Evolutionary conservation across 1,140 invertebrate species (phyloP).

Genomic region (Spodoptera frugiperda): DNA sequence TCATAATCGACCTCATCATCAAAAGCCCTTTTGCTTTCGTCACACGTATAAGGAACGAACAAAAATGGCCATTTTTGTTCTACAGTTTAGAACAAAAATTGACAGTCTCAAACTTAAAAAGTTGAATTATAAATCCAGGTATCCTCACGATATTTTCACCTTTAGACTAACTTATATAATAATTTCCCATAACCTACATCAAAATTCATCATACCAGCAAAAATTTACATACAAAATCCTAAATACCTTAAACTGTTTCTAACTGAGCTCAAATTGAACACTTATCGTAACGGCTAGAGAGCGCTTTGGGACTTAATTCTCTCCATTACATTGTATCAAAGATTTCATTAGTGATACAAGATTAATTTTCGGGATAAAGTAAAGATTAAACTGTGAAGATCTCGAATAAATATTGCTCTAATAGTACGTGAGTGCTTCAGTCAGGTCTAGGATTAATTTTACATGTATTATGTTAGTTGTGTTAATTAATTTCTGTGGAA

Average conservation of each 20-base stretch:
- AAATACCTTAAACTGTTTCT: background rate
- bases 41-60: too few relatives aligned
- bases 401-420: slow-evolving; percentile 26
- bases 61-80: too few relatives aligned
- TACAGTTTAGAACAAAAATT: too few relatives aligned
- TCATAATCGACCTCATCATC: too few relatives aligned
- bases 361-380: slow-evolving; percentile 15
- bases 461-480: background rate
- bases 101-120: too few relatives aligned
- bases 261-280: background rate
- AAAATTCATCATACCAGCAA: background rate
- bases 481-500: too few relatives aligned
- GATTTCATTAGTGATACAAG: slow-evolving; percentile 33
- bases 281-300: slow-evolving; percentile 16
- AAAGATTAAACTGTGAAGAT: slow-evolving; percentile 22
- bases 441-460: background rate
- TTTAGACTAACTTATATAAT: too few relatives aligned
- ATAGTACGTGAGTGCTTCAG: background rate
- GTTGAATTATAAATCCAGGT: too few relatives aligned
- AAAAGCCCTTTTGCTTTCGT: too few relatives aligned
- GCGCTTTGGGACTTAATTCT: background rate
- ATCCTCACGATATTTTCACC: too few relatives aligned
- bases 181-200: too few relatives aligned
- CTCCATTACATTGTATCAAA: slow-evolving; percentile 23
- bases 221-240: background rate